phyloP scores from a whole-genome alignment of 2,113 vertebrate genomes.

The Psilopsiagon aymara region DNA sequence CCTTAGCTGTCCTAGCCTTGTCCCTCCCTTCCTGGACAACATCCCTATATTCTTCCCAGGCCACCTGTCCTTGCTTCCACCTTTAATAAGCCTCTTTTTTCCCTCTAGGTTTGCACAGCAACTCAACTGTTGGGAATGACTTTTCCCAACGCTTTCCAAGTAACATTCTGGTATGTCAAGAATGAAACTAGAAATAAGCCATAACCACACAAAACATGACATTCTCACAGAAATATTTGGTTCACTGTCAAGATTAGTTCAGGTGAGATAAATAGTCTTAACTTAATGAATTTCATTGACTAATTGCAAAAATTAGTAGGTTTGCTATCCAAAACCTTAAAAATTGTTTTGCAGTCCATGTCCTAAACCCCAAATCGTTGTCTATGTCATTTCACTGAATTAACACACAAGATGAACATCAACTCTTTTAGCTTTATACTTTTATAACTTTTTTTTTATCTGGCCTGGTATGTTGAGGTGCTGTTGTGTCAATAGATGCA shows the following conservation, averaged over 20 bases:
- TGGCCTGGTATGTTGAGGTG: background rate
- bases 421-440: background rate
- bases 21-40: no score
- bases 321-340: background rate
- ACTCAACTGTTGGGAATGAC: background rate
- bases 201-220: background rate
- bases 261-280: background rate
- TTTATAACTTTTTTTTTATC: background rate
- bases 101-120: no score
- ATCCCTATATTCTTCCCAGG: no score
- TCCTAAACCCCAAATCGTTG: background rate
- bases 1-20: no score
- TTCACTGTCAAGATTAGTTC: background rate
- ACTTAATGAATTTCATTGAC: background rate
- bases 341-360: background rate
- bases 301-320: background rate
- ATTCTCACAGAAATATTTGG: background rate
- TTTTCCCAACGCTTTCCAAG: background rate
- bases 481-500: background rate
- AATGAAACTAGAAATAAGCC: background rate
- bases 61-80: no score
- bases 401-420: background rate
- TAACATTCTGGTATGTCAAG: background rate
- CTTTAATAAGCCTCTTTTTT: no score
- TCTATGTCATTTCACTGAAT: background rate